Base-by-base conservation (phyloP, 1,140 invertebrate genomes). In the Dendroctonus valens region DNA sequence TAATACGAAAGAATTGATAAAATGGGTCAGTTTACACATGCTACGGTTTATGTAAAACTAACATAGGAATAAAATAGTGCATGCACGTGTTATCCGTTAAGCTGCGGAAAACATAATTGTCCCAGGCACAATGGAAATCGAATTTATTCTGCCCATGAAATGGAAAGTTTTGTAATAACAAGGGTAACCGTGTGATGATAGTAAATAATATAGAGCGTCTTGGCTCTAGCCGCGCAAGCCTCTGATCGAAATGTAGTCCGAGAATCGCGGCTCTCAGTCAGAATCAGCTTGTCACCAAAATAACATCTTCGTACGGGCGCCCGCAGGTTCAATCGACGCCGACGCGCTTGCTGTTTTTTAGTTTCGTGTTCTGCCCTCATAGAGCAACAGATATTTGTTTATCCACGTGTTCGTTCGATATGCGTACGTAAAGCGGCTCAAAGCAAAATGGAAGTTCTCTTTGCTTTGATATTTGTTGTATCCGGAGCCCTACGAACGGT, bases 271-370 rank as follows among this genome's bases (percentile, higher is more conserved):
- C 50, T 54, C 69, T 70, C 70, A 72, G 70, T 72, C 60, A 58
- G 69, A 67, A 68, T 60, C 71, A 71, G 71, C 53, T 62, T 70
- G 71, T 68, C 71, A 64, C 54, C 54, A 65, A 68, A 60, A 66
- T 61, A 65, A 58, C 67, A 68, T 71, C 63, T 68, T 68, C 64
- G 53, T 52, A 9, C 48, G 52, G 49, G 37, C 54, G 39, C 12
- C 12, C 58, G 44, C 53, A 15, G 12, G 40, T 59, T 42, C 6
- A 50, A 46, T 44, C 62, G 52, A 59, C 65, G 65, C 58, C 62
- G 57, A 55, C 63, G 48, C 62, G 68, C 41, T 37, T 15, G 12
- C 40, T 44, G 6, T 59, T 41, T 44, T 53, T 53, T 65, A 11
- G 12, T 37, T 40, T 53, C 14, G 59, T 15, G 7, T 9, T 48